Evolutionary conservation across 1,140 invertebrate genomes (phyloP), one percentile per base, ranked within the genome.

Genomic region (Prorops nasuta): DNA sequence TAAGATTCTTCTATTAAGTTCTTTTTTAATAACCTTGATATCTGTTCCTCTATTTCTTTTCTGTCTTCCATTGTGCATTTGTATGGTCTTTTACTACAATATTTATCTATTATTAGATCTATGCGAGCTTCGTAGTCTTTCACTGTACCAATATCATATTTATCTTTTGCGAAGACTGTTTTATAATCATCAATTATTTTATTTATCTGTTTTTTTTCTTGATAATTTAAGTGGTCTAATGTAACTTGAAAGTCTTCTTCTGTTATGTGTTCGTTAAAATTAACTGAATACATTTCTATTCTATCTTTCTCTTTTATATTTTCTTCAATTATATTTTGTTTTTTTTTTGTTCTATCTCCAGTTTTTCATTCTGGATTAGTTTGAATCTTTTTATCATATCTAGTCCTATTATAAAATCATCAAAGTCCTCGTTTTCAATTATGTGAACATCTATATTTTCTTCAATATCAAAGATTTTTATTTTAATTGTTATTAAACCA

Each of bases 401-500:
- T 35, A 54, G 14, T 0, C 52, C 52, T 16, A 54, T 54, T 3
- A 49, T 2, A n/a, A 54, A 49, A 31, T 49, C 45, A 24, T 52
- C 28, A 20, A 52, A 52, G 41, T 52, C 44, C 0, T 52, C 28
- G 37, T 16, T 48, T 14, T 53, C 28, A 14, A 44, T 34, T 1
- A 48, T 53, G 10, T 22, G 48, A 37, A 53, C 39, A 10, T 53
- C 51, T 0, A 43, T 15, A 2, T 53, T 1, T 32, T 48, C 22
- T 14, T 53, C 51, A 10, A 2, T 53, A 0, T 44, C 44, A 15
- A 53, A 48, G 10, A 53, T 53, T 53, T 53, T 53, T 48, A 53
- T 8, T 39, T 53, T 53, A 21, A 53, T 53, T 1, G 32, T 49
- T 39, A 54, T 10, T 40, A 54, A 34, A 15, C 45, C 51, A 17